Evolutionary conservation across 2,797 vertebrate genomes (phyloP).

Genomic region (Cyprinodon diabolis): DNA sequence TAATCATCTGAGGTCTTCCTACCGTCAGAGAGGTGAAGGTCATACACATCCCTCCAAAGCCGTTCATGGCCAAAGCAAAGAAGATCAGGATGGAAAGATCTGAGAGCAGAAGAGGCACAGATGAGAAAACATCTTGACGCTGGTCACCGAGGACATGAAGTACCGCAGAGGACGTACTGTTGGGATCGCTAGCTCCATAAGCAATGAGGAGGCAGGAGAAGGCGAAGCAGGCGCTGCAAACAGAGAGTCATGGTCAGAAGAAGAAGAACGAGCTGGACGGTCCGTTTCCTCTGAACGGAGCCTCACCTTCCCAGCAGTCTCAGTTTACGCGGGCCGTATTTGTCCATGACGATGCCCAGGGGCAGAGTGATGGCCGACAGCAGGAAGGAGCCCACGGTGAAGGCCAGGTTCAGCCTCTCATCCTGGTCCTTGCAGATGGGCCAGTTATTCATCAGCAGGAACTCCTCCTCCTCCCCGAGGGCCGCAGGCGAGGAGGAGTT

Average conservation of each 20-base stretch:
- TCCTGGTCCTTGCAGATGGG: conserved; percentile 95
- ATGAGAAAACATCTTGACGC: neutral
- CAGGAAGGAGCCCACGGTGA: conserved; percentile 97
- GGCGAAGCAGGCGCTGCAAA: conserved; percentile 90
- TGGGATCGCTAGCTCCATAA: conserved; percentile 92
- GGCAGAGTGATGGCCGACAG: conserved; percentile 95
- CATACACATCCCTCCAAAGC: conserved; percentile 99
- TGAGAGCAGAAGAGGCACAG: conserved; percentile 56
- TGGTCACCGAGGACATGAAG: neutral
- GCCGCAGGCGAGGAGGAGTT: conserved; percentile 21
- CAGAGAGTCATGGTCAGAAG: conserved; percentile 18
- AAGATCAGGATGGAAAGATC: conserved; percentile 97
- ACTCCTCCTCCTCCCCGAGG: conserved; percentile 42
- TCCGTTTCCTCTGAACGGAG: no score
- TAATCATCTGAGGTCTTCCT: conserved; percentile 39
- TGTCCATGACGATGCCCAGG: conserved; percentile 95
- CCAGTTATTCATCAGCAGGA: conserved; percentile 86
- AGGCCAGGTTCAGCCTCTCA: conserved; percentile 97
- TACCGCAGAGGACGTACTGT: conserved; percentile 79
- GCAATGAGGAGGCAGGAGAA: conserved; percentile 95
- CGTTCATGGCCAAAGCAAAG: conserved; percentile 92
- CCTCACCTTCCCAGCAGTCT: conserved; percentile 93
- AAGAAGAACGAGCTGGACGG: neutral
- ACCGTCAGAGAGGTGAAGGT: conserved; percentile 98
- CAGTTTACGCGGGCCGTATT: conserved; percentile 96